Percentiles rank a stretch among this genome's conserved stretches.
These are phyloP conservation scores for Tetranychus piercei DNA, from an alignment of 2,888 invertebrate genomes.

Conservation along the genomic window DNA sequence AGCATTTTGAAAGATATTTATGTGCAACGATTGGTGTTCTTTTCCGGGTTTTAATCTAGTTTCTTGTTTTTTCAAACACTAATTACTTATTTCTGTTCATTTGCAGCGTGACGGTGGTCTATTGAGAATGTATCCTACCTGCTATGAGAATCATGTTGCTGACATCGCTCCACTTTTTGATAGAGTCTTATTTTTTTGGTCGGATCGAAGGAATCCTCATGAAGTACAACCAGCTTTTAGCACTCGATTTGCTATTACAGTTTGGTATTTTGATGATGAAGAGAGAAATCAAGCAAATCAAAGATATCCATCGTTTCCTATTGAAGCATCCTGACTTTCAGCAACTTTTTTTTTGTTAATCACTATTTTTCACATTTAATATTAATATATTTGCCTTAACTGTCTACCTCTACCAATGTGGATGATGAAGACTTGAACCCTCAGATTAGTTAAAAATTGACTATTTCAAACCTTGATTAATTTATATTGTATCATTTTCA, in stretches of 20 bases:
- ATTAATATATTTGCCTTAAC: too few species aligned
- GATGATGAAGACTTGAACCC: too few species aligned
- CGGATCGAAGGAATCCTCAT: conserved; percentile 56
- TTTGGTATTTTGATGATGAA: conserved; percentile 74
- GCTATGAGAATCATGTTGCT: conserved; percentile 57
- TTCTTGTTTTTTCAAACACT: too few species aligned
- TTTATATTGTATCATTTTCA: too few species aligned
- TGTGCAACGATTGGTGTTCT: too few species aligned
- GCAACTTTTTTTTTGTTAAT: background rate
- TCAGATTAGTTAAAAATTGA: too few species aligned
- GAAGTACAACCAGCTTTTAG: conserved; percentile 41
- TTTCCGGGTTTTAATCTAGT: too few species aligned
- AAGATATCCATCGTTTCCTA: background rate
- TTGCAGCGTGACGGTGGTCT: conserved; percentile 52
- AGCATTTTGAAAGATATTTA: too few species aligned
- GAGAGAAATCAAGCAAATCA: conserved; percentile 35
- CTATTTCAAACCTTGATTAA: too few species aligned
- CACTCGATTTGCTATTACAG: conserved; percentile 51
- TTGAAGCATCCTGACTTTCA: background rate
- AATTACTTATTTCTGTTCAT: background rate
- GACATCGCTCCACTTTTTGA: conserved; percentile 83
- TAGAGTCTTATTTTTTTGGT: conserved; percentile 88
- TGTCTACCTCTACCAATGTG: too few species aligned
- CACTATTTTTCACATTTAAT: too few species aligned
- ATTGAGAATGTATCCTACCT: conserved; percentile 76